phyloP scores from a whole-genome alignment of 1,140 invertebrate species.

The Leptonema lineaticorne region DNA sequence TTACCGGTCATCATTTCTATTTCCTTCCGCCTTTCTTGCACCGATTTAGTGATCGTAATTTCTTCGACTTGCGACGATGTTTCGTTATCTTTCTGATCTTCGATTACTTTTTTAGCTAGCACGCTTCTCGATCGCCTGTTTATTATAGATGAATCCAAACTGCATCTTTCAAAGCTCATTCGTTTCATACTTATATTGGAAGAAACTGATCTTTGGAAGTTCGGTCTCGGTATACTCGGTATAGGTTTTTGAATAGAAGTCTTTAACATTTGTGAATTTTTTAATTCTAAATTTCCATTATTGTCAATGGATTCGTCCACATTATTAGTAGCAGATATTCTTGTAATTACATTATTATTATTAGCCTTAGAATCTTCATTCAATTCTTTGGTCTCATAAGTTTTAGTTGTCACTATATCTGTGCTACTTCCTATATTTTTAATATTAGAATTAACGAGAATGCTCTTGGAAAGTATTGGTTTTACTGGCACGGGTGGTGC shows the following conservation, averaged over 20 bases:
- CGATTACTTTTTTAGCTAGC: constrained; percentile 36
- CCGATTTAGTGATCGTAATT: constrained; percentile 48
- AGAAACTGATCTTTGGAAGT: constrained; percentile 34
- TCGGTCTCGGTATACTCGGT: constrained; percentile 31
- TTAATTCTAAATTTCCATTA: no score
- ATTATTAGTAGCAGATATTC: no score
- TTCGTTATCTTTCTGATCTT: constrained; percentile 39
- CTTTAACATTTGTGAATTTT: not conserved
- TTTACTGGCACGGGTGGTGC: constrained; percentile 54
- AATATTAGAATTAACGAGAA: not conserved
- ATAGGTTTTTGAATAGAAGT: no score
- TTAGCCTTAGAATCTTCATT: not conserved
- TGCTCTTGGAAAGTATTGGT: constrained; percentile 42
- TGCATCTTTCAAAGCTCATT: constrained; percentile 53
- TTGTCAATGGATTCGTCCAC: no score
- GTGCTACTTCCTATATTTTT: not conserved
- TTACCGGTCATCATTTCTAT: constrained; percentile 48
- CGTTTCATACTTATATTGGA: constrained; percentile 53
- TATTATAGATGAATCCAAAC: constrained; percentile 52
- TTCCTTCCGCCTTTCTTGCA: constrained; percentile 53
- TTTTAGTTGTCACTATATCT: not conserved
- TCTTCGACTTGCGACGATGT: constrained; percentile 33
- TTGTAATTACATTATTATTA: no score
- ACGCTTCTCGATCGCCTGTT: constrained; percentile 44
- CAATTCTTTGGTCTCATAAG: not conserved